A percentile compares a stretch with the other conserved stretches of the same genome.
Conservation (phyloP, 2,113 vertebrate species). For the Tragelaphus buxtoni region DNA sequence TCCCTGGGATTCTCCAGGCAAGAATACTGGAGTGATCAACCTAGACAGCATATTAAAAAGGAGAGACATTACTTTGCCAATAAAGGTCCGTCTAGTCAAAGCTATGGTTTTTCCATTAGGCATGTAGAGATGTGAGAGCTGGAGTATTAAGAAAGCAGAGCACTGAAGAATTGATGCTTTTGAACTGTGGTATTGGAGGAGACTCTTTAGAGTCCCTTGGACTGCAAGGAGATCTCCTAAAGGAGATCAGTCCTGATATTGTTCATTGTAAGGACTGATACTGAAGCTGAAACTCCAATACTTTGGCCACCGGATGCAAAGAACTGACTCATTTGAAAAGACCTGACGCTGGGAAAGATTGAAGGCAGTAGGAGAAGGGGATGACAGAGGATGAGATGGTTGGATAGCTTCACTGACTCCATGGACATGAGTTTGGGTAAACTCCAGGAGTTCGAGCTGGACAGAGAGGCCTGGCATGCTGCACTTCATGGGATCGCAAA, state of each 20-base stretch:
- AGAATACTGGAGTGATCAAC: neutral
- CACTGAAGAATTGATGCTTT: neutral
- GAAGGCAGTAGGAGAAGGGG: neutral
- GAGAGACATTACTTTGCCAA: neutral
- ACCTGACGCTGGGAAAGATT: neutral
- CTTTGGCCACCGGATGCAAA: neutral
- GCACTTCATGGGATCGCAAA: neutral
- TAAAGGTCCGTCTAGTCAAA: accelerated
- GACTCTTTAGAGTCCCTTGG: neutral
- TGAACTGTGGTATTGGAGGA: neutral
- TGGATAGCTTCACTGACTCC: neutral
- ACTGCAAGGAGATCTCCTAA: neutral
- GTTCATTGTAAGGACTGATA: neutral
- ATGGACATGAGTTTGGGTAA: neutral
- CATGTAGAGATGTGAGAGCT: neutral
- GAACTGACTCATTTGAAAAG: neutral
- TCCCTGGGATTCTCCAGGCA: no score
- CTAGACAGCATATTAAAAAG: neutral
- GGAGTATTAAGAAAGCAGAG: neutral
- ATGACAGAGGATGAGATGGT: neutral
- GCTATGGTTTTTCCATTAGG: neutral
- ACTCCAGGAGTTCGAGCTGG: neutral
- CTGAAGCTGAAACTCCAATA: neutral
- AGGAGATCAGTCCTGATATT: neutral
- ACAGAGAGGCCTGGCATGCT: neutral